Base-by-base conservation (phyloP, 2,113 vertebrate species). In the Marcusenius ussheri region DNA sequence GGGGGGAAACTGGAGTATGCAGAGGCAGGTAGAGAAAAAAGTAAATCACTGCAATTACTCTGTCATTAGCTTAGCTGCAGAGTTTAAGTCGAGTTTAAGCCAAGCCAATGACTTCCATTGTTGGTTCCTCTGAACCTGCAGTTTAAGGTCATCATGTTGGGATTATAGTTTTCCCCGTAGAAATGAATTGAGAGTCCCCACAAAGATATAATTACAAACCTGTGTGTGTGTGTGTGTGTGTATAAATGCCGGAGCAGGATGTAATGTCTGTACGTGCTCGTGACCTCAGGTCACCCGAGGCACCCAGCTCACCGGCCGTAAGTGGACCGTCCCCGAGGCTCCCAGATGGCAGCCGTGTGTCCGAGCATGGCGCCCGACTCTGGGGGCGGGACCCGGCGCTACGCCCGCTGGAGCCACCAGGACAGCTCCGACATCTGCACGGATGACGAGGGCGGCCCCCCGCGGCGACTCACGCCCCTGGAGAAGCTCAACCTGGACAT, bases 401-500 rank as follows among this genome's bases (percentile, higher is more conserved):
- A 93, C 49, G 88, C 92, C 89, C 93, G 93, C 90, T 97, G 97
- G 97, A 95, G 96, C 85, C 95, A 92, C 0, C 96, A 97, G 84
- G 97, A 98, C 93, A 98, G 97, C 3, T 93, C 93, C 1, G 97
- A 97, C 91, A 96, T 95, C 93, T 93, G 91, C 77, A 95, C 95
- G 24, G 96, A 96, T 1, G 96, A 96, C 0, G 96, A 96, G 88
- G 97, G 96, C 11, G 94, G 91, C 35, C 93, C 91, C 74, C 90
- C 94, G n/a, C 96, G 93, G 87, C 97, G 93, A 74, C 95, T 98
- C 92, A 98, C 97, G 0, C 97, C 98, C 0, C 96, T 99, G 88
- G 97, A 99, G 94, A 98, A 96, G 91, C 94, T 99, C 83, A 98
- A 97, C 84, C 95, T 96, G 92, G 98, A 99, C 91, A 97, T 99